Conservation (phyloP, 2,113 vertebrate species). For the Eulemur rufifrons region DNA sequence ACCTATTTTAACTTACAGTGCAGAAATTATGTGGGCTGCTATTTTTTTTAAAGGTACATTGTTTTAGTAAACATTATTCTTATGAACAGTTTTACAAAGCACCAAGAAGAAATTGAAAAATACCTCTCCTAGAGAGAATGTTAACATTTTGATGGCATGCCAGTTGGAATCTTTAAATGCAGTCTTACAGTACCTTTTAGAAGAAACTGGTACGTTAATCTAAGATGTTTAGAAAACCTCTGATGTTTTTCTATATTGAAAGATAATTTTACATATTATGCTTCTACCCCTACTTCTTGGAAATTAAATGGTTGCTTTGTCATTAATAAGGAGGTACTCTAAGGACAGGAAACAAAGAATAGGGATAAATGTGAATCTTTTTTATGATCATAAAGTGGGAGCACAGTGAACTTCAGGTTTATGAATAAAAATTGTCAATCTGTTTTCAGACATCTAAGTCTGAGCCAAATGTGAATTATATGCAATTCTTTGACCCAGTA, state of each 20-base stretch:
- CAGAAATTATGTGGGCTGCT: neutral
- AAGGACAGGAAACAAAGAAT: neutral
- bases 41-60: slow-evolving; percentile 12
- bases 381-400: neutral
- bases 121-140: neutral
- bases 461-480: neutral
- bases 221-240: neutral
- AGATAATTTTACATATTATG: neutral
- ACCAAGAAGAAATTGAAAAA: neutral
- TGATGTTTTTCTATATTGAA: neutral
- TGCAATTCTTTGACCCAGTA: neutral
- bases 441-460: neutral
- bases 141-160: neutral
- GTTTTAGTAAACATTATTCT: slow-evolving; percentile 20
- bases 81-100: neutral
- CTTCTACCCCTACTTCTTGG: neutral
- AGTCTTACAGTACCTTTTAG: neutral
- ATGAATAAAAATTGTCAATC: neutral
- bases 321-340: neutral
- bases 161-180: neutral
- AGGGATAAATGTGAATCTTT: neutral
- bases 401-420: neutral
- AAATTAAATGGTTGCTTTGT: neutral
- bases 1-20: neutral
- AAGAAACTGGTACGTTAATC: neutral